A percentile compares a stretch with the other conserved stretches of the same genome.
Evolutionary conservation across 37 sponge, comb jelly and placozoan genomes (phyloP).

Genomic region (Dysidea cf. avara): DNA sequence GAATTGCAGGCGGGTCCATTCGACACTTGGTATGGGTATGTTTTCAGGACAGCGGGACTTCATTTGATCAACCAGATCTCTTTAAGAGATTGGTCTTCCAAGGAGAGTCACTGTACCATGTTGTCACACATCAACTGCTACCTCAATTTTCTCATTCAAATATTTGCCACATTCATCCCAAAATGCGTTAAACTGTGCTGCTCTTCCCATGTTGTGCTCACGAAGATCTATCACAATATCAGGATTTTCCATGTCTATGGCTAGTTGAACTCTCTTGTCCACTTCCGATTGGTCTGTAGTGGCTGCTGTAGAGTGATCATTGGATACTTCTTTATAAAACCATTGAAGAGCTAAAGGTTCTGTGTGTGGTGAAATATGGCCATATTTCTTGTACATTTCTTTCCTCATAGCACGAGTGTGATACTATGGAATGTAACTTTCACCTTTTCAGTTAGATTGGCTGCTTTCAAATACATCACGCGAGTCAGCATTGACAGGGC

Average conservation of each 20-base stretch:
- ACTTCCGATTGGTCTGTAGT: too few species aligned
- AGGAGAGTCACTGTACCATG: constrained; percentile 48
- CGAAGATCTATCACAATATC: too few species aligned
- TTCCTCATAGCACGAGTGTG: too few species aligned
- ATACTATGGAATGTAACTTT: constrained; percentile 1
- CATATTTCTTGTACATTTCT: neutral
- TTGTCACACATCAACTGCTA: too few species aligned
- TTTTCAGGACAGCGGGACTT: constrained; percentile 29
- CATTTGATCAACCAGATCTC: constrained; percentile 58
- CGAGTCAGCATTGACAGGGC: neutral
- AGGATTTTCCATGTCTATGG: too few species aligned
- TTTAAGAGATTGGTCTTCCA: constrained; percentile 44
- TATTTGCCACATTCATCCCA: too few species aligned
- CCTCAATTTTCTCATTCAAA: too few species aligned
- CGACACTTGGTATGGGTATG: constrained; percentile 2
- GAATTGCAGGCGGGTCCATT: constrained; percentile 29
- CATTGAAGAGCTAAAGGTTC: constrained; percentile 11
- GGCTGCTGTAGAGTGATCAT: too few species aligned
- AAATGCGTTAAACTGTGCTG: too few species aligned
- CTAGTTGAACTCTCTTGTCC: too few species aligned
- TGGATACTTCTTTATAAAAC: constrained; percentile 10
- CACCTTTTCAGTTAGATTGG: neutral
- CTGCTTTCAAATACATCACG: constrained; percentile 5
- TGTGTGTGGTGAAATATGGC: constrained; percentile 1
- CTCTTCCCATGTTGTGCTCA: too few species aligned